Evolutionary conservation across 2,797 vertebrate species (phyloP), one percentile per base, ranked within the genome.

Genomic region (Acomys russatus): DNA sequence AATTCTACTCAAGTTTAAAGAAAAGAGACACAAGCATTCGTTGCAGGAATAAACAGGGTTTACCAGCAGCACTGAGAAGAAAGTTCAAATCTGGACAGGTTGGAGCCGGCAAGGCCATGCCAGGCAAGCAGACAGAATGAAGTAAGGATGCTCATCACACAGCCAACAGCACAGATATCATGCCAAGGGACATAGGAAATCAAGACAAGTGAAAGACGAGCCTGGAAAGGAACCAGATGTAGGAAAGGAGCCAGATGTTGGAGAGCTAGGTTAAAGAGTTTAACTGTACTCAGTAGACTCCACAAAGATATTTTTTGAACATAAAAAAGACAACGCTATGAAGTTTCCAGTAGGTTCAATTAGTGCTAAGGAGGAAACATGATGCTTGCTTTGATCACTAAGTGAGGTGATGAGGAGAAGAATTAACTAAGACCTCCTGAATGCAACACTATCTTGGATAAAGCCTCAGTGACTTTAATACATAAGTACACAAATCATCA

Each of bases 351-450:
- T 59, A 84, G 91, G 80, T 71, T 74, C 22, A 71, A 71, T 30
- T 76, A 73, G 35, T 59, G 35, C 73, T 85, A 90, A 84, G 68
- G 35, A 88, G 23, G n/a, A 77, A 92, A 92, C n/a, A 22, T 25
- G 17, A 78, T 83, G 87, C 49, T 70, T 90, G n/a, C 71, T 87
- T 96, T 71, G 93, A 94, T n/a, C 23, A 66, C 84, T 61, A 20
- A 87, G 70, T 61, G 54, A 64, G 33, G 25, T 33, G 33, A 33
- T 89, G 70, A 84, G 71, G 38, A 80, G 90, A n/a, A 85, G 35
- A 80, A 76, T 44, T 64, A 78, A 51, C 70, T 66, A 84, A 90
- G 64, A 95, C 85, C 51, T 88, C 83, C 76, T 85, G 56, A 78
- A 63, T 82, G 28, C 87, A 94, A 76, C 11, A 89, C 9, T 63